phyloP scores from a whole-genome alignment of 1,140 invertebrate species.

The Drosophila hydei region DNA sequence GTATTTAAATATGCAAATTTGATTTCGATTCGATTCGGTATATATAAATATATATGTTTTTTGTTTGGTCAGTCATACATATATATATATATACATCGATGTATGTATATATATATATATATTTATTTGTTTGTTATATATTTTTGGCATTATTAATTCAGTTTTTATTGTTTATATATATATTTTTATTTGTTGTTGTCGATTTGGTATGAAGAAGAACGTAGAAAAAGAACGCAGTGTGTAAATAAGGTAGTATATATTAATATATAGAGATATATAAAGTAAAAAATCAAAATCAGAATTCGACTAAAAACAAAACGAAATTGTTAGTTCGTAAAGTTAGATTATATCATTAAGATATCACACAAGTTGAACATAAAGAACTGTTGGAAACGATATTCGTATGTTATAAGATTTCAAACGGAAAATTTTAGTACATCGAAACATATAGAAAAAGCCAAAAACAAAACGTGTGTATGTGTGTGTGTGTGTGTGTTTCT shows the following conservation, averaged over 20 bases:
- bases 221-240: slow-evolving; percentile 80
- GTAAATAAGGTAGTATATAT: slow-evolving; percentile 73
- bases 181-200: slow-evolving; percentile 45
- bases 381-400: slow-evolving; percentile 47
- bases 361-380: slow-evolving; percentile 42
- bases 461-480: slow-evolving; percentile 46
- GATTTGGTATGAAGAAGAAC: slow-evolving; percentile 78
- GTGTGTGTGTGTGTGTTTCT: slow-evolving; percentile 10
- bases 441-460: slow-evolving; percentile 56
- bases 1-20: slow-evolving; percentile 76
- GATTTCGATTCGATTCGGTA: slow-evolving; percentile 58
- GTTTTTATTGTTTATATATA: slow-evolving; percentile 23
- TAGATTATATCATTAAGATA: slow-evolving; percentile 15
- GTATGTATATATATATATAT: slow-evolving; percentile 42
- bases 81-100: slow-evolving; percentile 26
- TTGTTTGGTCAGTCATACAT: slow-evolving; percentile 29
- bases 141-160: slow-evolving; percentile 24
- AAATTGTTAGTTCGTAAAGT: slow-evolving; percentile 57
- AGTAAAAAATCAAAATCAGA: slow-evolving; percentile 40
- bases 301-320: background rate
- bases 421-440: slow-evolving; percentile 32
- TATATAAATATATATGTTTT: slow-evolving; percentile 43
- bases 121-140: slow-evolving; percentile 21
- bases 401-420: slow-evolving; percentile 15
- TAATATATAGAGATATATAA: slow-evolving; percentile 31